These are phyloP conservation scores for Drymonia ruficornis DNA, from an alignment of 2,888 invertebrate species.

Conservation along the genomic window DNA sequence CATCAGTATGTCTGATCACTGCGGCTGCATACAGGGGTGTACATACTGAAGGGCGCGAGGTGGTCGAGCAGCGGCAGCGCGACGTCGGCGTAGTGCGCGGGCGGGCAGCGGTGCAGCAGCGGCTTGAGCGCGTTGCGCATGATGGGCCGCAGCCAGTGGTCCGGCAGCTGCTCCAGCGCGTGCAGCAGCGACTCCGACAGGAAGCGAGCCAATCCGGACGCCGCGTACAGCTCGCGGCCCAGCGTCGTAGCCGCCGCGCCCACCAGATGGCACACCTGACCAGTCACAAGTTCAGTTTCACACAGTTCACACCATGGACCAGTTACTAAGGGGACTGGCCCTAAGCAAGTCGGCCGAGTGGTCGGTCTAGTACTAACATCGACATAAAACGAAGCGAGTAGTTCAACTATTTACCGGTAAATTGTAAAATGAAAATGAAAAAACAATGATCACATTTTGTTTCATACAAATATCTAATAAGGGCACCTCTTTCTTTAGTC, in stretches of 20 bases:
- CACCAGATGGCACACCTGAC: conserved; percentile 85
- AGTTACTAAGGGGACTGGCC: too few species aligned
- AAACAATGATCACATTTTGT: too few species aligned
- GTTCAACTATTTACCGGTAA: too few species aligned
- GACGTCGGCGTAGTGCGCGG: conserved; percentile 90
- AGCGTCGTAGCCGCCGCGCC: conserved; percentile 90
- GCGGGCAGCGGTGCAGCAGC: conserved; percentile 94
- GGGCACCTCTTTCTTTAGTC: too few species aligned
- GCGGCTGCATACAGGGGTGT: not conserved
- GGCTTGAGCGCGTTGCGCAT: conserved; percentile 94
- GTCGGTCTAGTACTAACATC: too few species aligned
- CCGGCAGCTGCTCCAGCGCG: conserved; percentile 90
- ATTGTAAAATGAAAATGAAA: too few species aligned
- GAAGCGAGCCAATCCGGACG: conserved; percentile 90
- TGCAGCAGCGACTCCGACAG: conserved; percentile 89
- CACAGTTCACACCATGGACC: not conserved
- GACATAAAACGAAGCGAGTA: too few species aligned
- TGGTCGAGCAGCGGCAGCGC: conserved; percentile 92
- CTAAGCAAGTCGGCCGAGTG: too few species aligned
- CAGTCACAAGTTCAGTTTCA: too few species aligned
- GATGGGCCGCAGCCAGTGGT: conserved; percentile 92
- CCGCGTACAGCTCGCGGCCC: conserved; percentile 94
- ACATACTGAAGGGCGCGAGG: conserved; percentile 91
- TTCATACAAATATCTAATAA: too few species aligned
- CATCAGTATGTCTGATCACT: too few species aligned